phyloP scores from a whole-genome alignment of 2,797 vertebrate species.

The Etheostoma nigrum region DNA sequence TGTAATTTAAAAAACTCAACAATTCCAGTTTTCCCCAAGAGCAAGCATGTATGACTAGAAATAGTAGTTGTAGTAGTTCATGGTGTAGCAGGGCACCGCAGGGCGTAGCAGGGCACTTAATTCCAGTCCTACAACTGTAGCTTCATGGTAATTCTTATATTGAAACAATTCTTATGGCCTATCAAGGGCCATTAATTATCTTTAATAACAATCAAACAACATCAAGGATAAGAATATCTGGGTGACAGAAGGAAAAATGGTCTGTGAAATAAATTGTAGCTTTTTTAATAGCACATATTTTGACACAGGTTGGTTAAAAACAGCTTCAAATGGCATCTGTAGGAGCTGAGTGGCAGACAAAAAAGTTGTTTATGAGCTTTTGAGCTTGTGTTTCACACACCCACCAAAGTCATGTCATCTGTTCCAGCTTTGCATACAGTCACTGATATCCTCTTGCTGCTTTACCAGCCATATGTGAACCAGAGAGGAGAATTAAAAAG shows the following conservation, averaged over 20 bases:
- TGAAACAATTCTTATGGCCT: neutral
- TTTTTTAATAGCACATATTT: conserved; percentile 22
- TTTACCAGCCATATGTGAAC: conserved; percentile 24
- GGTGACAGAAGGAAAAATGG: neutral
- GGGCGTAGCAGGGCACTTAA: too few relatives aligned
- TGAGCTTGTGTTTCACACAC: conserved; percentile 30
- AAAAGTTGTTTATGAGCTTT: conserved; percentile 39
- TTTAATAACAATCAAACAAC: neutral
- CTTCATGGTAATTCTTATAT: neutral
- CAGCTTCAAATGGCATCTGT: conserved; percentile 19
- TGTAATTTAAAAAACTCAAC: too few relatives aligned
- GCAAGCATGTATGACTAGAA: too few relatives aligned
- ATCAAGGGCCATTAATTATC: neutral
- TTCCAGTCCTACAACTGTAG: too few relatives aligned
- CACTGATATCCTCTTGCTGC: conserved; percentile 18
- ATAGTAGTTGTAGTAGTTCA: too few relatives aligned
- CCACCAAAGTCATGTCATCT: conserved; percentile 37
- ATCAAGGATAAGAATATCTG: neutral
- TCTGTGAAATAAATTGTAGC: neutral
- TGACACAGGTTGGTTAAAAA: neutral
- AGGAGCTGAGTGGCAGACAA: neutral
- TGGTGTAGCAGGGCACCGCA: too few relatives aligned
- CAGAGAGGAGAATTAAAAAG: conserved; percentile 32
- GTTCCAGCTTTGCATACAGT: conserved; percentile 35
- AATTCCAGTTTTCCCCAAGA: too few relatives aligned